A percentile compares a stretch with the other conserved stretches of the same genome.
Evolutionary conservation across 2,113 vertebrate genomes (phyloP).

Genomic region (Tupaia chinensis): DNA sequence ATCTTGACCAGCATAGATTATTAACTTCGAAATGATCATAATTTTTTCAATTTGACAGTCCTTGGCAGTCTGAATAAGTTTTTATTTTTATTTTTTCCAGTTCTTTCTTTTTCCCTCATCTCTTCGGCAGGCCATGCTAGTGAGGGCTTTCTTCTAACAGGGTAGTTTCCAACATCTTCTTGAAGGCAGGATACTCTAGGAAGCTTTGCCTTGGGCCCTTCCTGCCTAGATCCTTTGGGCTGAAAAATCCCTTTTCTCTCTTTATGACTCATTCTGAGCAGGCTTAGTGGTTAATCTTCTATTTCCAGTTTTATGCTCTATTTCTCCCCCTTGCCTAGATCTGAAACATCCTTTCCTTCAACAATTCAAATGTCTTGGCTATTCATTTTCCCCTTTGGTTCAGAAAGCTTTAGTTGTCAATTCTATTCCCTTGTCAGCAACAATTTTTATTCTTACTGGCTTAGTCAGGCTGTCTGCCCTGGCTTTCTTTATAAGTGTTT

Average conservation of each 20-base stretch:
- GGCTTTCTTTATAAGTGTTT: slow-evolving; percentile 86
- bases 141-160: background rate
- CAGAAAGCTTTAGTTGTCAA: slow-evolving; percentile 82
- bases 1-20: background rate
- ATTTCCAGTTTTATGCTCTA: slow-evolving; percentile 85
- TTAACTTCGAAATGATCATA: background rate
- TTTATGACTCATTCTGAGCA: slow-evolving; percentile 85
- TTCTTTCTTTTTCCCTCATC: background rate
- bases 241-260: slow-evolving; percentile 83
- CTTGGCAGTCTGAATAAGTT: background rate
- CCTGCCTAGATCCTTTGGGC: slow-evolving; percentile 82
- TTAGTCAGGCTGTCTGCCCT: slow-evolving; percentile 80
- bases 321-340: slow-evolving; percentile 79
- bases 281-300: slow-evolving; percentile 85
- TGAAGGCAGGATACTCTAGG: slow-evolving; percentile 64
- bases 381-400: slow-evolving; percentile 81
- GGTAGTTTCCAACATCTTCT: slow-evolving; percentile 74
- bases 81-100: background rate
- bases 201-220: slow-evolving; percentile 79
- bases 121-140: background rate
- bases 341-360: slow-evolving; percentile 84
- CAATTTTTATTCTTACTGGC: slow-evolving; percentile 81
- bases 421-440: slow-evolving; percentile 82
- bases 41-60: background rate
- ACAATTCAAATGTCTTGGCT: slow-evolving; percentile 82